Percentiles rank a stretch among this genome's conserved stretches.
These are phyloP conservation scores for Folsomia manolachei DNA, from an alignment of 2,888 invertebrate genomes.

Conservation along the genomic window DNA sequence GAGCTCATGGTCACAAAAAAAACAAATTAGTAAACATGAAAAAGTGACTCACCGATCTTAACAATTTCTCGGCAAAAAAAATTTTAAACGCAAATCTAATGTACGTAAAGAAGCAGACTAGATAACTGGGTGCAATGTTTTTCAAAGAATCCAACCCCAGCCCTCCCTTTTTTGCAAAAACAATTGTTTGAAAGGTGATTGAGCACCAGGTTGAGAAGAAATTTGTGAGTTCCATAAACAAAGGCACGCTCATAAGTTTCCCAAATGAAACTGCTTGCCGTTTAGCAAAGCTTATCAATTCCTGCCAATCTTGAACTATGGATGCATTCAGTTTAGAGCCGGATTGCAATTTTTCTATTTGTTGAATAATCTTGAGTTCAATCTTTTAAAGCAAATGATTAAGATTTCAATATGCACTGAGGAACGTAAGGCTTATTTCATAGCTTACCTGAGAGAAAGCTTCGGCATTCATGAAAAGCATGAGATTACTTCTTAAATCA, in stretches of 20 bases:
- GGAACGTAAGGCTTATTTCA: too few species aligned
- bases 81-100: not conserved
- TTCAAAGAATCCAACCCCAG: not conserved
- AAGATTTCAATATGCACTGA: too few species aligned
- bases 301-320: not conserved
- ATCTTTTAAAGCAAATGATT: too few species aligned
- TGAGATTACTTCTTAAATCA: not conserved
- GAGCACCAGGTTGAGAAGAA: not conserved
- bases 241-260: not conserved
- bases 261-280: not conserved
- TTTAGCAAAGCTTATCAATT: not conserved
- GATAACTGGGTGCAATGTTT: not conserved
- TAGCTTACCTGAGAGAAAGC: slow-evolving; percentile 2
- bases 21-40: too few species aligned
- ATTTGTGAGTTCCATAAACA: not conserved
- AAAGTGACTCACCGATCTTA: not conserved
- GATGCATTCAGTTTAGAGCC: not conserved
- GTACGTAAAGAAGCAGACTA: not conserved
- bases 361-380: too few species aligned
- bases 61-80: not conserved
- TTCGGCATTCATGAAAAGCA: not conserved
- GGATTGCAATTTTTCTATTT: too few species aligned
- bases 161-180: not conserved
- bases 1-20: not conserved
- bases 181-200: not conserved